A percentile compares a stretch with the other conserved stretches of the same genome.
Evolutionary conservation across 2,113 vertebrate species (phyloP).

Genomic region (Potamarius usumacintae): DNA sequence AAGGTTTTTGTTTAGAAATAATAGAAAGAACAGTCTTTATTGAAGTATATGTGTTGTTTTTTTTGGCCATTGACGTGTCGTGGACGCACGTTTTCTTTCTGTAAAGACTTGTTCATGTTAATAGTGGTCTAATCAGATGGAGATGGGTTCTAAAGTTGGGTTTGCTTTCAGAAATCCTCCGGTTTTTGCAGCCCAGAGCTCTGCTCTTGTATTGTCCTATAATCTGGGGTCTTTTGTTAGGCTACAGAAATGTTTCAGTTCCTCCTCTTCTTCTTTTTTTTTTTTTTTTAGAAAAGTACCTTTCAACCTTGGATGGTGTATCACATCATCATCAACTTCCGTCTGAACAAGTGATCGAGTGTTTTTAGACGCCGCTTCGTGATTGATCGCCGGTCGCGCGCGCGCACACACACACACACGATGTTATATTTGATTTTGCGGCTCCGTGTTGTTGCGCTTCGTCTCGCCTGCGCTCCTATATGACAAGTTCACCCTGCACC

Average conservation of each 20-base stretch:
- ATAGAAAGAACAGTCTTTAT: background rate
- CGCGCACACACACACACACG: background rate
- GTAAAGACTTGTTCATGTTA: conserved; percentile 28
- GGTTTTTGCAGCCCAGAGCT: conserved; percentile 15
- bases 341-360: background rate
- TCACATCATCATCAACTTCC: conserved; percentile 31
- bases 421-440: background rate
- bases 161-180: conserved; percentile 27
- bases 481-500: conserved; percentile 3
- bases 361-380: background rate
- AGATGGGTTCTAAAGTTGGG: conserved; percentile 48
- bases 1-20: conserved; percentile 15
- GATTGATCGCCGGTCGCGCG: background rate
- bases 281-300: conserved; percentile 19
- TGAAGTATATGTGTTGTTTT: background rate
- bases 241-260: conserved; percentile 42
- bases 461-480: background rate
- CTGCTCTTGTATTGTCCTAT: conserved; percentile 42
- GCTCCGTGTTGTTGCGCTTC: background rate
- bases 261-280: conserved; percentile 30
- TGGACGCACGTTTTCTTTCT: conserved; percentile 22
- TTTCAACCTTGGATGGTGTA: conserved; percentile 17
- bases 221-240: conserved; percentile 59
- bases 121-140: conserved; percentile 5
- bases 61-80: conserved; percentile 21